Conservation (phyloP, 1,140 invertebrate species). For the Bombus confusus region DNA sequence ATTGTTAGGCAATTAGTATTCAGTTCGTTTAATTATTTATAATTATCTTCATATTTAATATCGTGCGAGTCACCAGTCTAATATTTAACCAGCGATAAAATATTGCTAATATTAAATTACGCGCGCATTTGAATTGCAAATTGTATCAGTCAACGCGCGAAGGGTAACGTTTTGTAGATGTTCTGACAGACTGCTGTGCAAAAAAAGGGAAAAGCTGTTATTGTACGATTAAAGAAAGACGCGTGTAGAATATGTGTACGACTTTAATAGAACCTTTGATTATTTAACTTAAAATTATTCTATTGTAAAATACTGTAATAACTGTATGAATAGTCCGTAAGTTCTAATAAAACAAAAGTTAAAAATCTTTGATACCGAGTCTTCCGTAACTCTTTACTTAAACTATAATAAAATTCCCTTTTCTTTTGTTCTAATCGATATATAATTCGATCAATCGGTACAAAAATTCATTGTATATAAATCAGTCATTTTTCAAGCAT, state of each 20-base stretch:
- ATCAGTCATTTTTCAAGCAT: neutral
- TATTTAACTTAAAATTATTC: constrained; percentile 72
- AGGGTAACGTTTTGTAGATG: constrained; percentile 47
- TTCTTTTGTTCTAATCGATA: neutral
- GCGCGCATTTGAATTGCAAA: constrained; percentile 5
- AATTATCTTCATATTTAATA: neutral
- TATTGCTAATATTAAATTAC: constrained; percentile 36
- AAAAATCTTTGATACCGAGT: constrained; percentile 54
- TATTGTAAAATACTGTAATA: constrained; percentile 77
- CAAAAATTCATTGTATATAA: neutral
- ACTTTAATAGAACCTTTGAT: constrained; percentile 62
- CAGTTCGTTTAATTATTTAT: neutral
- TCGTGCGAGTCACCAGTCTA: neutral
- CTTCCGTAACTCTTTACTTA: neutral
- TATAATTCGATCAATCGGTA: neutral
- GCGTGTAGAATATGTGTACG: constrained; percentile 61
- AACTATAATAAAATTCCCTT: neutral
- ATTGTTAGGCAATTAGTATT: neutral
- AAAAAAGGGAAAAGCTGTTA: constrained; percentile 31
- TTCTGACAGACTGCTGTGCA: constrained; percentile 36
- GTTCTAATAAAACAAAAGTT: constrained; percentile 74
- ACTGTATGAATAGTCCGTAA: constrained; percentile 73
- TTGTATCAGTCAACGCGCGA: constrained; percentile 16
- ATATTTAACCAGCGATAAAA: constrained; percentile 20
- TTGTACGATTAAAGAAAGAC: constrained; percentile 50